Evolutionary conservation across 2,113 vertebrate species (phyloP), one percentile per base, ranked within the genome.

Genomic region (Pollachius pollachius): DNA sequence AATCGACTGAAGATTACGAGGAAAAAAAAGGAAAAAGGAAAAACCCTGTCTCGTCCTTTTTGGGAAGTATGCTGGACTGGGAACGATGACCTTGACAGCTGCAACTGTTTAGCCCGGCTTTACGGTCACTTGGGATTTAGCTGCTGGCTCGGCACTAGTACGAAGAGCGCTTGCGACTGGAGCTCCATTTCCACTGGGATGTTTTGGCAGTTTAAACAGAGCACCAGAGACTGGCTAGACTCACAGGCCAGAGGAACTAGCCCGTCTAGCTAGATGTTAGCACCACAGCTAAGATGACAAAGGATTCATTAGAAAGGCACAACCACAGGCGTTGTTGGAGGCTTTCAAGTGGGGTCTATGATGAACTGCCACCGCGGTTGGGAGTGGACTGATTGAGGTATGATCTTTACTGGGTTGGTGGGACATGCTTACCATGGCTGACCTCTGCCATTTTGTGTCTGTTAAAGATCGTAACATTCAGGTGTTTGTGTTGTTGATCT

Each of bases 171-270:
- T 23, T 27, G 62, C 8, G 30, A 62, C 60, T 21, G 23, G 59
- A 15, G 62, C 34, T 37, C 30, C 27, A 37, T 64, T 64, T 64
- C 62, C 16, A 34, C 62, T 64, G 62, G 30, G 62, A 16, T 17
- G 62, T 64, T 64, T 48, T 64, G 62, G 62, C 62, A 64, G 62
- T 64, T 64, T 64, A 17, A 11, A 37, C 15, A 34, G 62, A 16
- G 16, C 62, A 16, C 13, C 21, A 63, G 16, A 23, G 62, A 63
- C 17, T 4, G 62, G 15, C 25, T 63, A 16, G 16, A 34, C 27
- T 48, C 17, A 34, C 30, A 63, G 62, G 25, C 62, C 25, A 17
- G 2, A 30, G 15, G 15, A 25, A 34, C 15, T 48, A 63, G 16
- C 62, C 62, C 37, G 27, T 25, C 62, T 63, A 27, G 62, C 41